A percentile compares a stretch with the other conserved stretches of the same genome.
Conservation (phyloP, 2,888 invertebrate genomes). For the Acheta domesticus region DNA sequence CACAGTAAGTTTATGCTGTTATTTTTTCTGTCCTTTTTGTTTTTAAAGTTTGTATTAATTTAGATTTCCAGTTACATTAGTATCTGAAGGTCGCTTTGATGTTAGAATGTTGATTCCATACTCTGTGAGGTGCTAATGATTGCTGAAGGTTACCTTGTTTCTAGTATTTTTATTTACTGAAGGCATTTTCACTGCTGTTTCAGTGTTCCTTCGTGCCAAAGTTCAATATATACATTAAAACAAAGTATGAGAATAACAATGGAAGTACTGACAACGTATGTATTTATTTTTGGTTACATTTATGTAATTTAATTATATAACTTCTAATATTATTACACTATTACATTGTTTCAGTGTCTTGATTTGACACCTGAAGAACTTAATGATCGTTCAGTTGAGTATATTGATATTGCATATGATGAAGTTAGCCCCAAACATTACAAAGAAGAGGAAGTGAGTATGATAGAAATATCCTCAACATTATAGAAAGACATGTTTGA, state of each 20-base stretch:
- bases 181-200: constrained; percentile 44
- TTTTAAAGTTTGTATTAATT: background rate
- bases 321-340: background rate
- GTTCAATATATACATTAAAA: constrained; percentile 79
- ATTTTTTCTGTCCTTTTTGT: background rate
- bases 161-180: too few species aligned
- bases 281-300: constrained; percentile 36
- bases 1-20: constrained; percentile 58
- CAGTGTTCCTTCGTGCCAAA: constrained; percentile 90
- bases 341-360: constrained; percentile 62
- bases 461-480: background rate
- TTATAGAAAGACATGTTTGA: background rate
- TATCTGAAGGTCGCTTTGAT: too few species aligned
- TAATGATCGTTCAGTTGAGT: constrained; percentile 69
- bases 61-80: too few species aligned
- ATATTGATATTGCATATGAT: constrained; percentile 84
- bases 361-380: constrained; percentile 69
- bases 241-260: constrained; percentile 85
- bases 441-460: constrained; percentile 70
- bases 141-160: too few species aligned
- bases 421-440: constrained; percentile 81
- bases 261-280: constrained; percentile 85
- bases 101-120: background rate
- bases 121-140: background rate
- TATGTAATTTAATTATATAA: constrained; percentile 22